phyloP scores from a whole-genome alignment of 2,797 vertebrate species.

The Chiroxiphia lanceolata region DNA sequence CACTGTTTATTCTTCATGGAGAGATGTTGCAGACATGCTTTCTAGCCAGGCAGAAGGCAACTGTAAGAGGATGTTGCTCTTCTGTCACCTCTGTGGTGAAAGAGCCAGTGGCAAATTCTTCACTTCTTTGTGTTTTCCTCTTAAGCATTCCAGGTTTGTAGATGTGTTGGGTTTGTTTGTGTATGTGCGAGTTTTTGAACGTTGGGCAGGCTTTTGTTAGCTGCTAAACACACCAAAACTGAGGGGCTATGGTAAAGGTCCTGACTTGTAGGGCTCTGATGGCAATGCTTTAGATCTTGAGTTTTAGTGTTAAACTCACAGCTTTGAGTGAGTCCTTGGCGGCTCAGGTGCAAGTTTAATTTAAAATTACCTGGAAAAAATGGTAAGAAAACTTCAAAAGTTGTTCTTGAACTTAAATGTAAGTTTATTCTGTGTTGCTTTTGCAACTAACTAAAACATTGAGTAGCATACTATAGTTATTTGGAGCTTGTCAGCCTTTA shows the following conservation, averaged over 20 bases:
- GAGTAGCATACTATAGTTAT: neutral
- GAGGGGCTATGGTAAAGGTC: neutral
- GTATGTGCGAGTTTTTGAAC: fast-evolving
- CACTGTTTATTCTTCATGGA: neutral
- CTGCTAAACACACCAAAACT: neutral
- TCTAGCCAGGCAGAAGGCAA: neutral
- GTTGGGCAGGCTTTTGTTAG: neutral
- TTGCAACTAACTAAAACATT: neutral
- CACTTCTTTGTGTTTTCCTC: neutral
- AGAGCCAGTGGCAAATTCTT: neutral
- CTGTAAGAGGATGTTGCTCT: neutral
- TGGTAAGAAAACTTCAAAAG: neutral
- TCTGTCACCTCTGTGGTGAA: neutral
- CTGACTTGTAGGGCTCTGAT: neutral
- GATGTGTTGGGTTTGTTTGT: neutral
- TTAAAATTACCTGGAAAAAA: neutral
- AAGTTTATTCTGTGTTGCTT: neutral
- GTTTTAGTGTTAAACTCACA: neutral
- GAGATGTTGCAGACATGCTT: neutral
- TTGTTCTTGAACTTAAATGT: neutral
- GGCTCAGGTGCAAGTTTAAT: neutral
- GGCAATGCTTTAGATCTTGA: neutral
- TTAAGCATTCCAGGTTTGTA: neutral
- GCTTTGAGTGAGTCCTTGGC: neutral
- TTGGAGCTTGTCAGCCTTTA: neutral